A percentile compares a stretch with the other conserved stretches of the same genome.
Conservation (phyloP, 2,797 vertebrate genomes). For the Emydoidea blandingii region DNA sequence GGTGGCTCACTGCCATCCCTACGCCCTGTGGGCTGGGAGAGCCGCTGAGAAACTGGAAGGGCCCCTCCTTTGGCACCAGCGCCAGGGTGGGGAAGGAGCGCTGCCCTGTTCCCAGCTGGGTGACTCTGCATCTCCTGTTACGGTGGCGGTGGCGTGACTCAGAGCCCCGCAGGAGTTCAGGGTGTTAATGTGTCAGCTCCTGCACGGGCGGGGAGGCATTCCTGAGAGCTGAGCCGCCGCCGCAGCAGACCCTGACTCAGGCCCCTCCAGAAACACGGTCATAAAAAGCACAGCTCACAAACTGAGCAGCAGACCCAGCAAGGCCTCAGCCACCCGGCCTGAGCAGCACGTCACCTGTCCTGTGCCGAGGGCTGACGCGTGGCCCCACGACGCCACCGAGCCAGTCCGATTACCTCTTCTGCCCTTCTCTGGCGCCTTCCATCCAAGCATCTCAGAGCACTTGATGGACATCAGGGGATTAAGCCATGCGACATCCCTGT, state of each 20-base stretch:
- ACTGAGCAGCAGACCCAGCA: not conserved
- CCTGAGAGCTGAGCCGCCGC: rapidly evolving
- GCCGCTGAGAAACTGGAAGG: not conserved
- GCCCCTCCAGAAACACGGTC: not conserved
- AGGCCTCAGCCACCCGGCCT: no score
- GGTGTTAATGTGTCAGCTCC: not conserved
- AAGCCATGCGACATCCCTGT: not conserved
- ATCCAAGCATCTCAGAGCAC: not conserved
- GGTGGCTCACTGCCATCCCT: not conserved
- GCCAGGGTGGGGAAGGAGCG: not conserved
- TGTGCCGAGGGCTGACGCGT: not conserved
- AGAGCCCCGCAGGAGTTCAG: not conserved
- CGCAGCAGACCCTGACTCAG: rapidly evolving
- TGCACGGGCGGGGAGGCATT: not conserved
- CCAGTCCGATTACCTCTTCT: not conserved
- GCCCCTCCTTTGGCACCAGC: not conserved
- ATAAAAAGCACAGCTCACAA: not conserved
- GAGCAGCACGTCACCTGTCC: not conserved
- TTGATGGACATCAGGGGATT: not conserved
- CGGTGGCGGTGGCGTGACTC: rapidly evolving
- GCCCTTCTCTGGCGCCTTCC: not conserved
- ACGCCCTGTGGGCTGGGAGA: not conserved
- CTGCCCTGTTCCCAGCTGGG: not conserved
- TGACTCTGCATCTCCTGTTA: not conserved
- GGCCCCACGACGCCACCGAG: not conserved